These are phyloP conservation scores for Polypterus bichir DNA, from an alignment of 2,113 vertebrate genomes.

Conservation along the genomic window DNA sequence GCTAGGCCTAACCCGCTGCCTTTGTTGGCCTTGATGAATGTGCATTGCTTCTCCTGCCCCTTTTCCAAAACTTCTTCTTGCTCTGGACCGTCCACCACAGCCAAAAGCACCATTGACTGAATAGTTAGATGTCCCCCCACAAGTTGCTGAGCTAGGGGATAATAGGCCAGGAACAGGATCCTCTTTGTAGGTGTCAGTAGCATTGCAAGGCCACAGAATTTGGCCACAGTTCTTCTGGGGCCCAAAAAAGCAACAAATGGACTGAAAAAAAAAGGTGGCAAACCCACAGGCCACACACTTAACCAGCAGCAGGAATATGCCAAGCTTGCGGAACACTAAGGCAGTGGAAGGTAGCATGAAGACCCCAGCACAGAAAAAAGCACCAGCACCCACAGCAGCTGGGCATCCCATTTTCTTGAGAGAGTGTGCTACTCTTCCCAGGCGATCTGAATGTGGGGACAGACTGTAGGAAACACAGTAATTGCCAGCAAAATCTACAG, in stretches of 20 bases:
- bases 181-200: slow-evolving; percentile 35
- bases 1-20: slow-evolving; percentile 32
- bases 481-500: slow-evolving; percentile 78
- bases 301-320: slow-evolving; percentile 86
- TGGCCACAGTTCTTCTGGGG: slow-evolving; percentile 84
- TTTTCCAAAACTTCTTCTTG: slow-evolving; percentile 50
- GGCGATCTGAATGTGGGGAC: slow-evolving; percentile 78
- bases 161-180: slow-evolving; percentile 32
- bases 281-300: slow-evolving; percentile 94
- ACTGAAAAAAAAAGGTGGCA: slow-evolving; percentile 94
- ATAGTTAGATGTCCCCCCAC: slow-evolving; percentile 25
- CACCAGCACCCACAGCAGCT: slow-evolving; percentile 72
- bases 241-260: slow-evolving; percentile 89
- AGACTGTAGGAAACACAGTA: slow-evolving; percentile 89
- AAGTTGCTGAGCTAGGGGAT: slow-evolving; percentile 31
- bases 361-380: slow-evolving; percentile 77
- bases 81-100: slow-evolving; percentile 43
- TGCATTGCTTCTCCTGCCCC: slow-evolving; percentile 45
- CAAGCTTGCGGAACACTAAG: slow-evolving; percentile 76
- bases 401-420: slow-evolving; percentile 88
- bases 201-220: slow-evolving; percentile 67
- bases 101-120: slow-evolving; percentile 59
- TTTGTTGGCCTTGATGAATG: slow-evolving; percentile 42
- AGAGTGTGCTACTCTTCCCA: slow-evolving; percentile 83
- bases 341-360: slow-evolving; percentile 83